Evolutionary conservation across 2,797 vertebrate genomes (phyloP), one percentile per base, ranked within the genome.

Genomic region (Gadopsis marmoratus): DNA sequence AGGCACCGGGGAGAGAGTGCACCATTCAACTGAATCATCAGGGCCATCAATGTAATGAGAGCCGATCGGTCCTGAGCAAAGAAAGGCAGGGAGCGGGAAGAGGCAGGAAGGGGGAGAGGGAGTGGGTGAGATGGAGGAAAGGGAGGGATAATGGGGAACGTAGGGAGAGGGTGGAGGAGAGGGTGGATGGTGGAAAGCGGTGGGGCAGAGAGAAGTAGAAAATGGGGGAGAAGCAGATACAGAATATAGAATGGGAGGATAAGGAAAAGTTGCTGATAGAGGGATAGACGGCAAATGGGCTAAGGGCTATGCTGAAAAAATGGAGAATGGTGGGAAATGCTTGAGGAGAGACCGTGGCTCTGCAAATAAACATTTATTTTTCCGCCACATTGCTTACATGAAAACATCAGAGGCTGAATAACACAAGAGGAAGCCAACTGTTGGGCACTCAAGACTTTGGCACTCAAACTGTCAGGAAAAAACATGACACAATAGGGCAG

Each of bases 31-130:
- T 90, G 92, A 93, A 94, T 93, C 92, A 94, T 92, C 91, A 84
- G 85, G 82, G 88, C 91, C 91, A 93, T 93, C 92, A 90, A 62
- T 80, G 88, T 93, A 95, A 95, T 94, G 90, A 93, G 91, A 94
- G 90, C 83, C 89, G 87, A 94, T 92, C 83, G 66, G 85, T 93
- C 79, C 89, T 75, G 78, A 79, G 74, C 74, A 80, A 84, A 82
- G 85, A 79, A 76, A 75, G 59, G 71, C 61, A 68, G 74, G 66
- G 66, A 68, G 67, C 56, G 59, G 54, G 55, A 14, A 56, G 67
- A 63, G 67, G 17, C 35, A 19, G 50, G 19, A 26, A 66, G 54
- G 55, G 61, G 37, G 26, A 74, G 55, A 66, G 17, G 37, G 67
- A 54, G 48, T 33, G 65, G 48, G 41, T 61, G 51, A 0, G 79